Percentiles rank a stretch among this genome's conserved stretches.
Conservation (phyloP, 1,140 invertebrate genomes). For the Oryzaephilus surinamensis region DNA sequence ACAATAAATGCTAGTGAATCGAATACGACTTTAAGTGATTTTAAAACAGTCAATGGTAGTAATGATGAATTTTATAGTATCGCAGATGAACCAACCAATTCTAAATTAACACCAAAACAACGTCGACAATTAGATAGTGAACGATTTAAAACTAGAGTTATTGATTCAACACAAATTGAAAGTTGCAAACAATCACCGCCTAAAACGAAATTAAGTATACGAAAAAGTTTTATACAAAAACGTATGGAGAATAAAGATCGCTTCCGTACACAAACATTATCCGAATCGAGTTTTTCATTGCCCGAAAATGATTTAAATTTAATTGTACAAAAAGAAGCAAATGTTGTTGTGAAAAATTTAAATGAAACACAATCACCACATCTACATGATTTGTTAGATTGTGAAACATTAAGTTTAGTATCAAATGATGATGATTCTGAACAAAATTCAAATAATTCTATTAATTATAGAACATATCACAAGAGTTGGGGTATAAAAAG, state of each 20-base stretch:
- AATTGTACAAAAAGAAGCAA: slow-evolving; percentile 35
- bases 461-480: slow-evolving; percentile 34
- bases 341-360: slow-evolving; percentile 42
- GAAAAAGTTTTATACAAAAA: slow-evolving; percentile 44
- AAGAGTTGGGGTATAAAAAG: slow-evolving; percentile 30
- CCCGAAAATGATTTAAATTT: slow-evolving; percentile 9
- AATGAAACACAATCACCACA: slow-evolving; percentile 35
- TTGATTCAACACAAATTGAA: slow-evolving; percentile 32
- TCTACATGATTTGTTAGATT: slow-evolving; percentile 44
- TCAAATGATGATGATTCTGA: slow-evolving; percentile 55
- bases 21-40: slow-evolving; percentile 36
- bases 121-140: slow-evolving; percentile 53
- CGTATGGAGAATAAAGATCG: slow-evolving; percentile 49
- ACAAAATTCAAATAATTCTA: slow-evolving; percentile 33
- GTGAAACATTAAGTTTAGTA: slow-evolving; percentile 55
- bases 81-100: neutral
- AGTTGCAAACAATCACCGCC: slow-evolving; percentile 9
- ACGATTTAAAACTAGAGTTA: slow-evolving; percentile 58
- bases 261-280: slow-evolving; percentile 51
- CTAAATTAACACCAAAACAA: slow-evolving; percentile 53
- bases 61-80: slow-evolving; percentile 3
- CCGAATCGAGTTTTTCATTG: slow-evolving; percentile 37
- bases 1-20: slow-evolving; percentile 48
- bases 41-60: slow-evolving; percentile 25
- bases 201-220: slow-evolving; percentile 21